phyloP scores from a whole-genome alignment of 1,140 invertebrate species.

The Drosophila kanapiae region DNA sequence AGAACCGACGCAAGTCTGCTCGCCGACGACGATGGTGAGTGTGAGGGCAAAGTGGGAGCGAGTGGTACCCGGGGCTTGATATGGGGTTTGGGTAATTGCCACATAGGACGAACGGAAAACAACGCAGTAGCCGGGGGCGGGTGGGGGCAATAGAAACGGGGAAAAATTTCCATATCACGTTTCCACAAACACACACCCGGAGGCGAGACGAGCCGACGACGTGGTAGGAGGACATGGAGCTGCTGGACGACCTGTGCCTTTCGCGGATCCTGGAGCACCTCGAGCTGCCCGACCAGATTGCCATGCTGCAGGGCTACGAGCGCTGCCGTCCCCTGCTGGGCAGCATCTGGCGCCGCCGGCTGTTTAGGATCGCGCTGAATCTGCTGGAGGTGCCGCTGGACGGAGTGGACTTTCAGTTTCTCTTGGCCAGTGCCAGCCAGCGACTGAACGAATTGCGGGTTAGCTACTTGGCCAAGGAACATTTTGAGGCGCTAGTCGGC shows the following conservation, averaged over 20 bases:
- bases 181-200: conserved; percentile 20
- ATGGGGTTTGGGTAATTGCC: conserved; percentile 3
- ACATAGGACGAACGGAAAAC: neutral
- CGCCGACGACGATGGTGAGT: conserved; percentile 81
- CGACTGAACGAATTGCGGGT: conserved; percentile 26
- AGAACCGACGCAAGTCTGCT: conserved; percentile 82
- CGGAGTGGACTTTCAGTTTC: conserved; percentile 38
- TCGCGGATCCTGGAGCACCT: conserved; percentile 47
- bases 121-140: conserved; percentile 38
- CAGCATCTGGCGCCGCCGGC: conserved; percentile 54
- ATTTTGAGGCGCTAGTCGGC: conserved; percentile 46
- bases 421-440: conserved; percentile 20
- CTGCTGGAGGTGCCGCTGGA: conserved; percentile 50
- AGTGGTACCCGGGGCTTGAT: neutral
- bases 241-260: conserved; percentile 65
- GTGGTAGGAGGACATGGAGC: conserved; percentile 46
- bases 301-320: conserved; percentile 54
- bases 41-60: neutral
- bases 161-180: conserved; percentile 24
- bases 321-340: conserved; percentile 52
- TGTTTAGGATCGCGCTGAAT: conserved; percentile 54
- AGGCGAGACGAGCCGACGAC: neutral
- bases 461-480: conserved; percentile 41
- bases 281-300: conserved; percentile 52
- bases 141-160: conserved; percentile 16